Evolutionary conservation across 2,797 vertebrate species (phyloP), one percentile per base, ranked within the genome.

Genomic region (Poecile montanus): DNA sequence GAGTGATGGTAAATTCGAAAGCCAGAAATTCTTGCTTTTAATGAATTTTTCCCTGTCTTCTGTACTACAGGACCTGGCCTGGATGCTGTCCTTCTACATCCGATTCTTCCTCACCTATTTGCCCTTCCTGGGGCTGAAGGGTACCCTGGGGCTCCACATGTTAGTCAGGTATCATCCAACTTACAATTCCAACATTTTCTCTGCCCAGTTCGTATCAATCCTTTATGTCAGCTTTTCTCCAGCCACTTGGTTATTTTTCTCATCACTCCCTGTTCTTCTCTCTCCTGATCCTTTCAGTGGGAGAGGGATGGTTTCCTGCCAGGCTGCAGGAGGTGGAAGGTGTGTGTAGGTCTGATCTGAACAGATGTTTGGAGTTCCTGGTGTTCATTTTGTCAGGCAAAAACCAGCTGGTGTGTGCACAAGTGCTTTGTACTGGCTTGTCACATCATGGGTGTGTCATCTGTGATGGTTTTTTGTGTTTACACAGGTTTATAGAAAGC

Each of bases 71-170:
- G 99, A 99, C 96, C 82, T 99, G 94, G 97, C 97, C 48, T 99
- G 99, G 99, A 98, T 98, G 96, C 47, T 98, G 95, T 98, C 98
- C 34, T 99, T 98, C 97, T 99, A 99, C 72, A 38, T 98, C 72
- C 98, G 99, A 40, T 98, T 98, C 96, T 97, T 97, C 93, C 96
- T 97, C 82, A 99, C 98, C 63, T 99, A 98, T 21, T 27, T 96
- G 42, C 99, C 98, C 1, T 95, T 99, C 83, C 97, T 98, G 78
- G 98, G 99, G 4, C 9, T 99, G 72, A 97, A 98, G 57, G 98
- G 98, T 77, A 95, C 98, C 15, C 48, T 99, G 61, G 96, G 95
- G 5, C 98, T 99, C 54, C 97, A 99, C 88, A 97, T 97, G 29
- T 91, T 98, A 25, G 98, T 99, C 97, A 99, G 99, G 99, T 99